A percentile compares a stretch with the other conserved stretches of the same genome.
Evolutionary conservation across 2,888 invertebrate species (phyloP).

Genomic region (Cryptosula pallasiana): DNA sequence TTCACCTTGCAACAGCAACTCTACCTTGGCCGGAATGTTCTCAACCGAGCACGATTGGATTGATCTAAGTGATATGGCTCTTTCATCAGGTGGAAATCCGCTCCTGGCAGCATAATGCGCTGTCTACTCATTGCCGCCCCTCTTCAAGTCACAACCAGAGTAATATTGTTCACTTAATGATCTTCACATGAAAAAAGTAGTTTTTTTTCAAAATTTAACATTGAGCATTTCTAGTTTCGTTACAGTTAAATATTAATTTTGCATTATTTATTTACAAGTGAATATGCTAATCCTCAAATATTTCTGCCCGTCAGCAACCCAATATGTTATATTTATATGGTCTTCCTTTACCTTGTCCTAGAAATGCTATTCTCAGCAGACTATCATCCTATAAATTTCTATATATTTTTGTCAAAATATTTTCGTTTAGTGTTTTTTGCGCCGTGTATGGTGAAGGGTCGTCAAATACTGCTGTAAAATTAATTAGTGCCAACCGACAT

Average conservation of each 20-base stretch:
- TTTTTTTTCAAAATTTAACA: background rate
- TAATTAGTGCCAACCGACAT: background rate
- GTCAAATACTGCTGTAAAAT: background rate
- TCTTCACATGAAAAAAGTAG: background rate
- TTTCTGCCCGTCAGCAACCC: too few relatives aligned
- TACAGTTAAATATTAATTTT: conserved; percentile 2
- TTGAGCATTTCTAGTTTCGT: background rate
- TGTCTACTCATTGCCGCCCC: background rate
- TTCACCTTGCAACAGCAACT: background rate
- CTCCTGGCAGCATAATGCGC: background rate
- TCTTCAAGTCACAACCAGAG: background rate
- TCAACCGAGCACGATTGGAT: background rate
- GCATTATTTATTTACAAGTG: background rate
- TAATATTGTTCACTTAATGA: background rate
- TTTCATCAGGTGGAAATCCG: conserved; percentile 2
- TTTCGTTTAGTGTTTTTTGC: background rate
- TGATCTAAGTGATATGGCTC: background rate
- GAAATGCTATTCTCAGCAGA: background rate
- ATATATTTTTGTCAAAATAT: conserved; percentile 2
- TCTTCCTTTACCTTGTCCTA: background rate
- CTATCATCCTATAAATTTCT: background rate
- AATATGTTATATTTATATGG: background rate
- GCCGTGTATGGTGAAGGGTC: background rate
- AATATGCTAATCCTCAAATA: background rate
- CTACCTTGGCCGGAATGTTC: background rate